Base-by-base conservation (phyloP, 2,797 vertebrate species). In the Muscicapa comitata region DNA sequence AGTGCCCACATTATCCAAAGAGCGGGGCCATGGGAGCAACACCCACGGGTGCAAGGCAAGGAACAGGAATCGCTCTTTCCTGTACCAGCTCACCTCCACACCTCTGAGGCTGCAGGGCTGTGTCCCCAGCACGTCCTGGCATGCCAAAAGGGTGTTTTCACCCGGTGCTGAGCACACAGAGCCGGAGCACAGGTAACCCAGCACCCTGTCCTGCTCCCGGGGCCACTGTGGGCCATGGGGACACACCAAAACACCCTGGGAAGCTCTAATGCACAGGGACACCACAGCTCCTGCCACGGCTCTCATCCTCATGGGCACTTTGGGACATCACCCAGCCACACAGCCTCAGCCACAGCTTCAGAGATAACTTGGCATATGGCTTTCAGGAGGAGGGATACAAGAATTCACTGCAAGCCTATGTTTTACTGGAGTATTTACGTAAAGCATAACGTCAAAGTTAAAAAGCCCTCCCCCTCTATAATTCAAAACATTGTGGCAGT, bases 191-290 rank as follows among this genome's bases (percentile, higher is more conserved):
- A 35, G 55, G 37, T 28, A 19, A 25, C 19, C 4, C 31, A 6
- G 29, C 0, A 1, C 25, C 18, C 2, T 0, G 17, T 16, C 37
- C 21, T 2, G 1, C 70, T 28, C 21, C 51, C 0, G 1, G 13
- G 70, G 33, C 42, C 19, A 2, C 40, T 1, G 0, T 3, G 37
- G 2, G 23, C 40, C 1, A 0, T 4, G 42, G 3, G 17, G 33
- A 43, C 42, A 16, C 0, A 0, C 1, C 48, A 26, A 14, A 26
- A 31, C 42, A 37, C 10, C 26, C 3, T 1, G 12, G 37, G 63
- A 11, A 57, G 33, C 55, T 25, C 33, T 5, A 31, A 8, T 0
- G 8, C n/a, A 7, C 29, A 28, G 42, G 54, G 43, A 63, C 66
- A 47, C 26, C 54, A 15, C 54, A 10, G 37, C 12, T 24, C 53